These are phyloP conservation scores for Psophia crepitans DNA, from an alignment of 2,113 vertebrate genomes.

Conservation along the genomic window DNA sequence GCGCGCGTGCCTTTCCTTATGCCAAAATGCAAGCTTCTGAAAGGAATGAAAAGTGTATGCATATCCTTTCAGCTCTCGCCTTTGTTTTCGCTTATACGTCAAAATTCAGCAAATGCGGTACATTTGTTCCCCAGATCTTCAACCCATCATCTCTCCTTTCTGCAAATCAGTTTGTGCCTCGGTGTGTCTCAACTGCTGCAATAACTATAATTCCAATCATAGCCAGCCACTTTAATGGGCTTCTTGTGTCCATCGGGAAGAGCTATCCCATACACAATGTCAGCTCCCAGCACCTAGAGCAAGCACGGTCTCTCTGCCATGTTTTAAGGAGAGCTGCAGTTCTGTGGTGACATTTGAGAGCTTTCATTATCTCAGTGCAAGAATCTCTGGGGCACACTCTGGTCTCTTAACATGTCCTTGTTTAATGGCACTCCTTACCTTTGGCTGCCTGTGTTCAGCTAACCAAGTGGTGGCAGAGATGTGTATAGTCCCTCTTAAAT, in stretches of 20 bases:
- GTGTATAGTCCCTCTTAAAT: conserved; percentile 77
- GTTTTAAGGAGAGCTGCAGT: conserved; percentile 65
- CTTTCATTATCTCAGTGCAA: conserved; percentile 71
- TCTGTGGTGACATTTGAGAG: conserved; percentile 65
- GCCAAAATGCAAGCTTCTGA: background rate
- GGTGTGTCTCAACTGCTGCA: conserved; percentile 13
- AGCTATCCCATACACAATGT: conserved; percentile 35
- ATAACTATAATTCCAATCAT: conserved; percentile 24
- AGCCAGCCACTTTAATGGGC: conserved; percentile 42
- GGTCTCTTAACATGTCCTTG: conserved; percentile 70
- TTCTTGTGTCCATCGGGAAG: conserved; percentile 36
- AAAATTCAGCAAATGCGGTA: background rate
- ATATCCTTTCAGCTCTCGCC: fast-evolving
- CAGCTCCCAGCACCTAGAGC: conserved; percentile 32
- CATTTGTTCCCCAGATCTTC: conserved; percentile 4
- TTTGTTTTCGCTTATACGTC: conserved; percentile 5
- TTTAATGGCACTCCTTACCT: conserved; percentile 70
- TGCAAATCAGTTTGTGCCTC: background rate
- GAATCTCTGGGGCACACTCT: conserved; percentile 73
- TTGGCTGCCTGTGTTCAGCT: conserved; percentile 69
- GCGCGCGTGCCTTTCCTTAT: background rate
- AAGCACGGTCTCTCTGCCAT: background rate
- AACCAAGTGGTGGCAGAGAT: conserved; percentile 74
- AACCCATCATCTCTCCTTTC: background rate
- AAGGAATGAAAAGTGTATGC: background rate